Conservation (phyloP, 2,888 invertebrate genomes). For the Agrochola macilenta region DNA sequence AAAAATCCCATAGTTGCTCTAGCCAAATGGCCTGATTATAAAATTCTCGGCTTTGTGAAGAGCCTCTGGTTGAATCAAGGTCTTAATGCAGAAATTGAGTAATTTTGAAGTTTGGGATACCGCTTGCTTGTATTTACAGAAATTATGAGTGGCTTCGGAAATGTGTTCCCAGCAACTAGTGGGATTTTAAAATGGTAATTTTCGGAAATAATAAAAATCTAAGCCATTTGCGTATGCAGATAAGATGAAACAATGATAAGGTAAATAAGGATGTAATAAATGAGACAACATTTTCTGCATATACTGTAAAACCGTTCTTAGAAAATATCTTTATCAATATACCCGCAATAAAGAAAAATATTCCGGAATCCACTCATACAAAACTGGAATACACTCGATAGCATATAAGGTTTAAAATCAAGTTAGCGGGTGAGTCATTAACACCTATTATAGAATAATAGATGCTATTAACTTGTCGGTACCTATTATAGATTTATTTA, state of each 20-base stretch:
- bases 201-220: conserved; percentile 48
- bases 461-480: conserved; percentile 6
- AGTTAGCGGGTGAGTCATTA: conserved; percentile 28
- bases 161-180: neutral
- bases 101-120: too few relatives aligned
- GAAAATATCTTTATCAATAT: conserved; percentile 38
- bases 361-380: conserved; percentile 17
- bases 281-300: conserved; percentile 52
- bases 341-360: conserved; percentile 28
- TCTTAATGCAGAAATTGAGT: too few relatives aligned
- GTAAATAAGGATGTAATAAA: conserved; percentile 29
- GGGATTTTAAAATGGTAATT: conserved; percentile 22
- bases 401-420: conserved; percentile 20
- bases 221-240: conserved; percentile 23
- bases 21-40: too few relatives aligned
- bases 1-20: neutral
- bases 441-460: conserved; percentile 29
- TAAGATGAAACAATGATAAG: conserved; percentile 37
- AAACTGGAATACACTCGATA: conserved; percentile 32
- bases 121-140: neutral
- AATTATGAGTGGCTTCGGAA: too few relatives aligned
- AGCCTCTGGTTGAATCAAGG: too few relatives aligned
- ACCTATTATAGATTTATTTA: conserved; percentile 1
- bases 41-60: neutral
- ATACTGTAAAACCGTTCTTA: conserved; percentile 35